Base-by-base conservation (phyloP, 2,797 vertebrate species). In the Lithobates sylvaticus region DNA sequence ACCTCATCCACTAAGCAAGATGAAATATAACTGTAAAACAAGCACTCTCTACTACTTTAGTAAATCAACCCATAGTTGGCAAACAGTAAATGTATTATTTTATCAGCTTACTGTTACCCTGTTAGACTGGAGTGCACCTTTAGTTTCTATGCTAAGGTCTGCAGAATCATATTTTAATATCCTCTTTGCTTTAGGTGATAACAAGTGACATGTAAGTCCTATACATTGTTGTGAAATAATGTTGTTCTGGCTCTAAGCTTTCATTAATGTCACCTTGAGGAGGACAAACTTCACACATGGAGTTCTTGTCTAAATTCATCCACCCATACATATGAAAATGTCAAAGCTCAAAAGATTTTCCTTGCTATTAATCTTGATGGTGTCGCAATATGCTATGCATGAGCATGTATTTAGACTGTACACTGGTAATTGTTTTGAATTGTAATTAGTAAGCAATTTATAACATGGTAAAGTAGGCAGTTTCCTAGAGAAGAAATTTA, bases 341-440 rank as follows among this genome's bases (percentile, higher is more conserved):
- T 74, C 70, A 82, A 74, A 82, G 80, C 13, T 82, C 54, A 73
- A 74, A 61, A 42, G 32, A 61, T 72, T 79, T 42, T 81, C 23
- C 27, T n/a, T 26, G 50, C 69, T 64, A 73, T 64, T 73, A 82
- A 82, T 73, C 69, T 36, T 42, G 50, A 82, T 72, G 70, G 39
- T 18, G 58, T 70, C 10, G 27, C 70, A 81, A 26, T 61, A 36
- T 81, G 69, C 23, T 36, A 61, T 13, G 21, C 18, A 36, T 58
- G 29, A 26, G 16, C 10, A 71, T 54, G n/a, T 5, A 64, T 73
- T 50, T n/a, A 73, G 34, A 70, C 5, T 64, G 47, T 64, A 42
- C 27, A 64, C 1, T 6, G 26, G 10, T 64, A 64, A 82, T 64
- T 82, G 69, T 39, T 73, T 64, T 26, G 36, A 61, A 81, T 73